Evolutionary conservation across 2,113 vertebrate genomes (phyloP).

Genomic region (Chaetura pelagica): DNA sequence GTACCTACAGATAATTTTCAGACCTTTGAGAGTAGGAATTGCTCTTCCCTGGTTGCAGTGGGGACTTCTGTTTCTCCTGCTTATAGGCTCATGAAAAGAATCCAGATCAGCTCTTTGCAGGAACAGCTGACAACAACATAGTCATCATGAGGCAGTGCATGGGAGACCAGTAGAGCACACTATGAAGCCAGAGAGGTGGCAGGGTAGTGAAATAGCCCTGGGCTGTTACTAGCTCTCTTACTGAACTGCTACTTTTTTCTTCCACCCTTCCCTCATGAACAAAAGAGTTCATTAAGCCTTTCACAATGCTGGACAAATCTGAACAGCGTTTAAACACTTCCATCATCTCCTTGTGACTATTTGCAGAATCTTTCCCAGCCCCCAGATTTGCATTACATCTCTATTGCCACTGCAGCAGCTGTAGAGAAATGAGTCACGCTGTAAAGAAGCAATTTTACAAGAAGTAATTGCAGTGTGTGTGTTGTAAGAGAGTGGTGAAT

Average conservation of each 20-base stretch:
- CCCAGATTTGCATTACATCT: neutral
- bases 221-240: neutral
- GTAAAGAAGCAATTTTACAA: neutral
- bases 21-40: neutral
- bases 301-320: neutral
- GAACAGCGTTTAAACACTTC: neutral
- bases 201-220: neutral
- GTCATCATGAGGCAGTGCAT: neutral
- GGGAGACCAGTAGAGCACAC: neutral
- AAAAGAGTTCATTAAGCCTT: neutral
- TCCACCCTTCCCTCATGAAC: neutral
- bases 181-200: rapidly evolving
- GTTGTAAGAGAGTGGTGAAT: neutral
- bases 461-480: neutral
- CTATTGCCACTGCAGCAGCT: neutral
- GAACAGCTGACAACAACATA: neutral
- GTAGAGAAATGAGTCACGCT: neutral
- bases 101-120: neutral
- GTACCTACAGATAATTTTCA: neutral
- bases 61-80: neutral
- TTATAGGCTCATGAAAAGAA: neutral
- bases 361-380: neutral
- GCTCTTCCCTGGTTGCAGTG: neutral
- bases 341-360: neutral
- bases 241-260: neutral